A percentile compares a stretch with the other conserved stretches of the same genome.
Conservation (phyloP, 2,888 invertebrate species). For the Xiphydria camelus region DNA sequence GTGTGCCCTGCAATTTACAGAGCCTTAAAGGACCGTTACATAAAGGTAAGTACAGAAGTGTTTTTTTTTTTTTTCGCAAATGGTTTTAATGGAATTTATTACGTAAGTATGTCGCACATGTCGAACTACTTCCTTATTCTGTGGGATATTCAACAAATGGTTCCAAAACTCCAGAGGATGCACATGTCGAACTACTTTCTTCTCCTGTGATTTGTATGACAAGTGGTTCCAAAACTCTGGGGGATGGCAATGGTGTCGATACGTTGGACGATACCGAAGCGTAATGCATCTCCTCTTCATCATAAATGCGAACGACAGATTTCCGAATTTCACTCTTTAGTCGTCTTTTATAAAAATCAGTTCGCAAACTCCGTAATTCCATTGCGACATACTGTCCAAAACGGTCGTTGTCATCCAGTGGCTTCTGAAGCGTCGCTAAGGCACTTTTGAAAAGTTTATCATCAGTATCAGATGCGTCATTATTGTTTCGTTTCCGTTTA, state of each 20-base stretch:
- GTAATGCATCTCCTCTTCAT: slow-evolving; percentile 12
- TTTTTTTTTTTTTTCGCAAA: no score
- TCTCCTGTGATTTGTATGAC: no score
- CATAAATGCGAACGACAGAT: slow-evolving; percentile 12
- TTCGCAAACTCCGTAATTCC: slow-evolving; percentile 15
- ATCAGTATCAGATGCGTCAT: no score
- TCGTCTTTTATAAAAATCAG: slow-evolving; percentile 15
- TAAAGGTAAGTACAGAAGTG: slow-evolving; percentile 29
- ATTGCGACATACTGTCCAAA: slow-evolving; percentile 25
- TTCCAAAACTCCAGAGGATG: no score
- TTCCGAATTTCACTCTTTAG: slow-evolving; percentile 17
- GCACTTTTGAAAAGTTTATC: slow-evolving; percentile 15
- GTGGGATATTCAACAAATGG: no score
- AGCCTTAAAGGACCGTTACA: slow-evolving; percentile 15
- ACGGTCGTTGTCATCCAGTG: slow-evolving; percentile 16
- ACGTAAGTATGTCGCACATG: no score
- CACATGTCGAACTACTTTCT: no score
- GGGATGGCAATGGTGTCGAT: neutral
- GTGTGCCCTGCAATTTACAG: slow-evolving; percentile 11
- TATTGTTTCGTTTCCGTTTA: no score
- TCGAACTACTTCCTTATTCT: no score
- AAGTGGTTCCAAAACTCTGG: no score
- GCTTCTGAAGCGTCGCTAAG: slow-evolving; percentile 12
- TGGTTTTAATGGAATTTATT: no score
- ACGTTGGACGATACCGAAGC: slow-evolving; percentile 1